phyloP scores from a whole-genome alignment of 1,140 invertebrate genomes.

The Patella vulgata region DNA sequence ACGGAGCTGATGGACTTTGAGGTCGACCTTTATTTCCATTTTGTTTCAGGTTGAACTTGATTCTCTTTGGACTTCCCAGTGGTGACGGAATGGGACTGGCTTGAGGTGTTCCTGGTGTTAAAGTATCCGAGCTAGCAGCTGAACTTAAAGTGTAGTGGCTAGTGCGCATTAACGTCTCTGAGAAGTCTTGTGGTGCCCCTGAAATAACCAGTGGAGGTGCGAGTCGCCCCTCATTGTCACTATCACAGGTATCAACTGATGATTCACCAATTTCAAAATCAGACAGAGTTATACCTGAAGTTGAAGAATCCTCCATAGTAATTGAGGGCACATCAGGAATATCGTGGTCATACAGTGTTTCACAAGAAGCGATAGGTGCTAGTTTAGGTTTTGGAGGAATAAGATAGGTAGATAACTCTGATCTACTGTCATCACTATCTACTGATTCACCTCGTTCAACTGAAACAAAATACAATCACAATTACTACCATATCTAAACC shows the following conservation, averaged over 20 bases:
- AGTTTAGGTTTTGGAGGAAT: conserved; percentile 50
- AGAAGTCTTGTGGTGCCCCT: conserved; percentile 18
- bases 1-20: conserved; percentile 41
- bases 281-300: conserved; percentile 38
- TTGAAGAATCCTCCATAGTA: conserved; percentile 41
- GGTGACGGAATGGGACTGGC: conserved; percentile 50
- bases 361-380: conserved; percentile 65
- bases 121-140: conserved; percentile 76
- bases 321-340: conserved; percentile 47
- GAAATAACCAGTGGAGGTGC: conserved; percentile 35
- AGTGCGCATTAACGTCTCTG: conserved; percentile 38
- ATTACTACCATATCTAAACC: not conserved
- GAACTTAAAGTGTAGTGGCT: conserved; percentile 67
- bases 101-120: conserved; percentile 57
- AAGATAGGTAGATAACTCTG: conserved; percentile 44
- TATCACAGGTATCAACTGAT: conserved; percentile 45
- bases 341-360: conserved; percentile 59
- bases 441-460: conserved; percentile 50
- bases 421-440: conserved; percentile 53
- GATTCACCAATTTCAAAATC: conserved; percentile 46
- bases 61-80: conserved; percentile 41
- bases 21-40: conserved; percentile 41
- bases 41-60: conserved; percentile 19
- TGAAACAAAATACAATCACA: conserved; percentile 30
- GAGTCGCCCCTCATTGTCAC: conserved; percentile 52